Percentiles rank a stretch among this genome's conserved stretches.
Conservation (phyloP, 2,888 invertebrate genomes). For the Ditula angustiorana region DNA sequence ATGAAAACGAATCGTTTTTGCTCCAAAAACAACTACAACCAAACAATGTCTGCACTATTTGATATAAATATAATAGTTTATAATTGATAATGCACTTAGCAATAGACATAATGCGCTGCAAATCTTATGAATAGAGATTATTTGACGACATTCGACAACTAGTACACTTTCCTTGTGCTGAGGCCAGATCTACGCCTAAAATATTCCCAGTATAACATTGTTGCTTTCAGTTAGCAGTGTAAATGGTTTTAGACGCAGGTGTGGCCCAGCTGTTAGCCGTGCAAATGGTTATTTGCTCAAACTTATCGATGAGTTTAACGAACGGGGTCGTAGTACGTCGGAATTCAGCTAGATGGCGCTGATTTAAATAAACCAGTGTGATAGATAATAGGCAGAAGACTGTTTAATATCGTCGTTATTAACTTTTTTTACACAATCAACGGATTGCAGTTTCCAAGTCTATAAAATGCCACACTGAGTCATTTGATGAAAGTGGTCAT, state of each 20-base stretch:
- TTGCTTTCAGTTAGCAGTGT: not conserved
- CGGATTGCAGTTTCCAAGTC: too few species aligned
- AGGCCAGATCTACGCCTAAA: not conserved
- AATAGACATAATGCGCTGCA: constrained; percentile 52
- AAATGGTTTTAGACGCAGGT: not conserved
- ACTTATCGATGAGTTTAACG: not conserved
- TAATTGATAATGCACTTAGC: constrained; percentile 3
- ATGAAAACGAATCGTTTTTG: too few species aligned
- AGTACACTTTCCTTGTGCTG: not conserved
- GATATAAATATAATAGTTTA: not conserved
- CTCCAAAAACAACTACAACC: too few species aligned
- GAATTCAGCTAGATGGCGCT: constrained; percentile 19
- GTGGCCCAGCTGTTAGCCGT: not conserved
- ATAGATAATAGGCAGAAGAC: too few species aligned
- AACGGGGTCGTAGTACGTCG: constrained; percentile 3
- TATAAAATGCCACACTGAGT: too few species aligned
- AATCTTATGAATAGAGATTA: constrained; percentile 60
- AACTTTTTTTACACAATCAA: not conserved
- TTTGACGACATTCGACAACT: constrained; percentile 36
- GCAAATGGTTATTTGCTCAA: constrained; percentile 27
- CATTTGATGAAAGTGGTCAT: too few species aligned
- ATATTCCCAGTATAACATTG: not conserved
- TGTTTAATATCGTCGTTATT: not conserved
- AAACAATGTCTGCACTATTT: constrained; percentile 3
- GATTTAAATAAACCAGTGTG: not conserved